Percentiles rank a stretch among this genome's conserved stretches.
phyloP scores from a whole-genome alignment of 2,113 vertebrate species.

The Petromus typicus region DNA sequence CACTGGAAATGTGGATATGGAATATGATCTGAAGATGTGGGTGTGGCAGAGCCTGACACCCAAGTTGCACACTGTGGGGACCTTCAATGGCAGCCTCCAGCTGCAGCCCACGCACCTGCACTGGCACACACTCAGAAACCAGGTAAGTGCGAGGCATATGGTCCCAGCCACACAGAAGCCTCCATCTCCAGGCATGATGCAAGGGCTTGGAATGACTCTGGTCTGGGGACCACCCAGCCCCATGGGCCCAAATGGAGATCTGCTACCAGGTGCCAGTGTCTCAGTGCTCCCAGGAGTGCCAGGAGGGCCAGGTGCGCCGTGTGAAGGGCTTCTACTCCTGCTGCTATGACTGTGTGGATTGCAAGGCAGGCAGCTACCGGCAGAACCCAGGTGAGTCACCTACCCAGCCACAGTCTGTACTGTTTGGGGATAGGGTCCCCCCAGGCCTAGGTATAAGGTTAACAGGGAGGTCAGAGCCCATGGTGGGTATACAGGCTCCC shows the following conservation, averaged over 20 bases:
- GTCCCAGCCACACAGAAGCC: accelerated
- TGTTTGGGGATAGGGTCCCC: accelerated
- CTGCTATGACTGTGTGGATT: conserved; percentile 94
- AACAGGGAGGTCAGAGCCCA: too few species aligned
- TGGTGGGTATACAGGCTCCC: too few species aligned
- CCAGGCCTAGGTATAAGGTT: neutral
- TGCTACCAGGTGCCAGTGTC: conserved; percentile 89
- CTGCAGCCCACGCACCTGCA: conserved; percentile 82
- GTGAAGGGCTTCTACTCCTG: conserved; percentile 84
- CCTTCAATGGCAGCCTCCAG: conserved; percentile 81
- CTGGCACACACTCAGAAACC: conserved; percentile 87
- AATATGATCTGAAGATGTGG: conserved; percentile 90
- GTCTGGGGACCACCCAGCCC: accelerated
- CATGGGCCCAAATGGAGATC: neutral
- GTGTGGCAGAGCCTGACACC: conserved; percentile 79
- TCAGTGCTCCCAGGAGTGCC: conserved; percentile 89
- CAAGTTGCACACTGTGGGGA: conserved; percentile 83
- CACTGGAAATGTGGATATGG: conserved; percentile 86
- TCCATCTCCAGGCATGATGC: accelerated
- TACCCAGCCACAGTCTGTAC: neutral
- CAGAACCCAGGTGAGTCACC: conserved; percentile 55
- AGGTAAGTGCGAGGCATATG: accelerated
- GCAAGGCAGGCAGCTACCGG: conserved; percentile 89
- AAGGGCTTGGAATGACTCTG: accelerated
- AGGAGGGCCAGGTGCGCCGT: conserved; percentile 87